Percentiles rank a stretch among this genome's conserved stretches.
Evolutionary conservation across 2,113 vertebrate genomes (phyloP).

Genomic region (Gasterosteus nipponicus): DNA sequence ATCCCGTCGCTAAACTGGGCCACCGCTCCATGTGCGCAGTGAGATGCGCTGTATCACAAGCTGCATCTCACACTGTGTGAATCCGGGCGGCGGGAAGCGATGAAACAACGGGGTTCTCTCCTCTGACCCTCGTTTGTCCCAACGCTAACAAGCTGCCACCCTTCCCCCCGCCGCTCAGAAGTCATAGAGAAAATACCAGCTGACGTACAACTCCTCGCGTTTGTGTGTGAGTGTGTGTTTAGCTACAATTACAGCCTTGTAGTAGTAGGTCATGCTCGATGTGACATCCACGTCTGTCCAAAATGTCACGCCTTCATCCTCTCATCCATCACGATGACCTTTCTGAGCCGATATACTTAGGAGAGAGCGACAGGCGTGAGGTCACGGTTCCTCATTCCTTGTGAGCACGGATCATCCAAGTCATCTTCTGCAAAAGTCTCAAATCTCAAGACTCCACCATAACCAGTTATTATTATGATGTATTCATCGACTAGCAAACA

Average conservation of each 20-base stretch:
- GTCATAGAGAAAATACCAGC: constrained; percentile 32
- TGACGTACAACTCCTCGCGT: constrained; percentile 36
- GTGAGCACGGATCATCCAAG: no score
- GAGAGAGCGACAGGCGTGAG: no score
- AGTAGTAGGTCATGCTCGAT: neutral
- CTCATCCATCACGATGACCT: neutral
- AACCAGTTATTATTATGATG: no score
- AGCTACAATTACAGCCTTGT: neutral
- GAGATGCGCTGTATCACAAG: constrained; percentile 47
- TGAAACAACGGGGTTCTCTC: constrained; percentile 41
- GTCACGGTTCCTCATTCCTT: no score
- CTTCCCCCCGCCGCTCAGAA: constrained; percentile 18
- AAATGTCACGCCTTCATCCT: no score
- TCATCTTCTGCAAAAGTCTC: no score
- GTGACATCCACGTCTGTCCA: no score
- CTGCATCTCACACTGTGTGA: constrained; percentile 42
- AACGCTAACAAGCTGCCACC: constrained; percentile 48
- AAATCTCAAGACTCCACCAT: neutral
- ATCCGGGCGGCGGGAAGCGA: constrained; percentile 35
- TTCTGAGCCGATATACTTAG: neutral
- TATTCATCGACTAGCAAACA: neutral
- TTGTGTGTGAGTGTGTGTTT: constrained; percentile 12
- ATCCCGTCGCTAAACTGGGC: constrained; percentile 76
- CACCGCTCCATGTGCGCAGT: constrained; percentile 60
- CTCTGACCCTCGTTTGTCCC: constrained; percentile 48